phyloP scores from a whole-genome alignment of 2,113 vertebrate species.

The Mirounga angustirostris region DNA sequence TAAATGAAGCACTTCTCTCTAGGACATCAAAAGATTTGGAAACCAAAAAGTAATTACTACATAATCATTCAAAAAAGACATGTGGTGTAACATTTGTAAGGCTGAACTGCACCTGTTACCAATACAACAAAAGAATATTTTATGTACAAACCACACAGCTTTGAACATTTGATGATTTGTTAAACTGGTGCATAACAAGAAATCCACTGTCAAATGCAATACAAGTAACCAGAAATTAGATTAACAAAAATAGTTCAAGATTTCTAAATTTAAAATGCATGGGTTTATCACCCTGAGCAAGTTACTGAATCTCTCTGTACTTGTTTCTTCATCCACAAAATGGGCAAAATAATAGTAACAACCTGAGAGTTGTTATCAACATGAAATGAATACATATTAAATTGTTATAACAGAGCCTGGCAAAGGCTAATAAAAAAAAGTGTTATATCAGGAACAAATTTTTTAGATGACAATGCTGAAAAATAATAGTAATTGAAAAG shows the following conservation, averaged over 20 bases:
- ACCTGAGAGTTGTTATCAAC: neutral
- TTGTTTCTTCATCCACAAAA: constrained; percentile 24
- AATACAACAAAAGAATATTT: constrained; percentile 60
- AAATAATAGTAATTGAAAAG: constrained; percentile 1
- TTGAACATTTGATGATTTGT: constrained; percentile 9
- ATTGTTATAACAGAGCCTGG: neutral
- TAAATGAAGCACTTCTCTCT: constrained; percentile 47
- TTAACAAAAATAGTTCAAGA: constrained; percentile 11
- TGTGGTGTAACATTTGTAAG: constrained; percentile 52
- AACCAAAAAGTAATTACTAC: constrained; percentile 29
- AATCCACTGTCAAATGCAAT: constrained; percentile 3
- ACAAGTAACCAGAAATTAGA: constrained; percentile 14
- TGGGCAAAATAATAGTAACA: neutral
- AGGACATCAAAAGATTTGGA: constrained; percentile 48
- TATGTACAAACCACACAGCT: neutral
- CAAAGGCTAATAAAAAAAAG: constrained; percentile 39
- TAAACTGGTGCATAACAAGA: constrained; percentile 49
- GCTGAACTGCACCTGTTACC: constrained; percentile 22
- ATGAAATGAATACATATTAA: constrained; percentile 5
- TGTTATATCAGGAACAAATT: neutral
- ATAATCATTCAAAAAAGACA: constrained; percentile 46
- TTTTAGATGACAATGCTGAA: constrained; percentile 1
- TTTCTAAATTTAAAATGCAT: neutral
- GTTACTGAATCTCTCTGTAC: neutral
- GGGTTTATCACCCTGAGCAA: neutral